phyloP scores from a whole-genome alignment of 2,797 vertebrate species.

The Triplophysa bombifrons region DNA sequence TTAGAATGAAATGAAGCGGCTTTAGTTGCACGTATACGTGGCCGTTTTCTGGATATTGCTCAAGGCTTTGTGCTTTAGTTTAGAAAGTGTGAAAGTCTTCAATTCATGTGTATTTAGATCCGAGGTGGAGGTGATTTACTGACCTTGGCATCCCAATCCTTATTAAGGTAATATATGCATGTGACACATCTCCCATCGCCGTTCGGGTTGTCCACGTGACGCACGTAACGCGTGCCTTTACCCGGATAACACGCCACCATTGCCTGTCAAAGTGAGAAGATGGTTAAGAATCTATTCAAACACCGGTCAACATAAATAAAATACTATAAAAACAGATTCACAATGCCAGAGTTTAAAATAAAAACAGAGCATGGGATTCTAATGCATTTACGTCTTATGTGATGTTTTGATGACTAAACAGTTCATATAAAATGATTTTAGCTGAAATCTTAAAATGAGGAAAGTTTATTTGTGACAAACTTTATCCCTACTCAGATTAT shows the following conservation, averaged over 20 bases:
- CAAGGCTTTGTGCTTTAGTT: background rate
- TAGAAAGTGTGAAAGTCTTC: background rate
- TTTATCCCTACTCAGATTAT: too few species aligned
- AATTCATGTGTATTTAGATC: background rate
- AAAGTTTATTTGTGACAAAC: too few species aligned
- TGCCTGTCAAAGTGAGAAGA: conserved; percentile 70
- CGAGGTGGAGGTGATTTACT: background rate
- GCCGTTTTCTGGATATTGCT: background rate
- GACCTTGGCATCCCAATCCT: conserved; percentile 89
- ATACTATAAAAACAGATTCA: background rate
- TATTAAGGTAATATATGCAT: conserved; percentile 91
- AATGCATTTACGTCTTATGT: too few species aligned
- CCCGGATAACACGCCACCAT: conserved; percentile 91
- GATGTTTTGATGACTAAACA: too few species aligned
- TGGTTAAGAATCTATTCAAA: background rate
- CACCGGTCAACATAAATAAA: background rate
- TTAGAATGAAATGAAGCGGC: conserved; percentile 56
- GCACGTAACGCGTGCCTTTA: conserved; percentile 86
- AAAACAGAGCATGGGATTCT: too few species aligned
- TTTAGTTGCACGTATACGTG: conserved; percentile 48
- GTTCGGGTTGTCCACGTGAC: conserved; percentile 90
- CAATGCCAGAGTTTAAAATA: too few species aligned
- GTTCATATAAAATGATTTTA: too few species aligned
- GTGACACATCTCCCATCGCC: conserved; percentile 90
- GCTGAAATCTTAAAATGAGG: too few species aligned